Evolutionary conservation across 2,797 vertebrate genomes (phyloP).

Genomic region (Rhadinocentrus ornatus): DNA sequence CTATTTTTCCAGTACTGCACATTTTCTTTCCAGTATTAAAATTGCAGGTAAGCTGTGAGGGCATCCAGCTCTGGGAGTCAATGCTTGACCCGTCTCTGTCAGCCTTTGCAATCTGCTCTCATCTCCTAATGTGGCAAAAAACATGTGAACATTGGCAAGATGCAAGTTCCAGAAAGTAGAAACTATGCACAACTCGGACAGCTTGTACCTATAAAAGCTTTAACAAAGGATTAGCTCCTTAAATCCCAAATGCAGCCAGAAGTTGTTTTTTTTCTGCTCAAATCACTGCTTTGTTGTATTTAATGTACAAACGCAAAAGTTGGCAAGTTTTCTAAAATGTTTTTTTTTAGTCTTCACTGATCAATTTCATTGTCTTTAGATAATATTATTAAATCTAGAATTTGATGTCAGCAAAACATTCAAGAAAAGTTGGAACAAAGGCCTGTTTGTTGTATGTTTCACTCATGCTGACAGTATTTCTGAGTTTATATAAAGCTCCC

Average conservation of each 20-base stretch:
- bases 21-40: conserved; percentile 50
- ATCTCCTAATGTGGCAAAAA: conserved; percentile 66
- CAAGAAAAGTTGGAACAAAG: not conserved
- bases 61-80: conserved; percentile 60
- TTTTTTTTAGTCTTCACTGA: not conserved
- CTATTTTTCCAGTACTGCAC: conserved; percentile 67
- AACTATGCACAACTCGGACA: conserved; percentile 61
- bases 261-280: conserved; percentile 13
- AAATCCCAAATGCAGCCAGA: conserved; percentile 28
- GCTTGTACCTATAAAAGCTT: conserved; percentile 37
- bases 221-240: conserved; percentile 50
- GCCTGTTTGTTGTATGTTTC: not conserved
- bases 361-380: not conserved
- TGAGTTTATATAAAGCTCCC: too few species aligned
- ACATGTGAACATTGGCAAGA: conserved; percentile 73
- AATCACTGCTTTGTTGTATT: conserved; percentile 17
- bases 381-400: not conserved
- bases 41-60: conserved; percentile 47
- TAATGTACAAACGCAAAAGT: not conserved
- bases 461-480: too few species aligned
- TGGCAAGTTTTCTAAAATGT: not conserved
- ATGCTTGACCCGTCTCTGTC: conserved; percentile 60
- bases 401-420: not conserved
- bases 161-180: conserved; percentile 47
- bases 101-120: conserved; percentile 49